Conservation (phyloP, 1,140 invertebrate species). For the Drosophila aff. region DNA sequence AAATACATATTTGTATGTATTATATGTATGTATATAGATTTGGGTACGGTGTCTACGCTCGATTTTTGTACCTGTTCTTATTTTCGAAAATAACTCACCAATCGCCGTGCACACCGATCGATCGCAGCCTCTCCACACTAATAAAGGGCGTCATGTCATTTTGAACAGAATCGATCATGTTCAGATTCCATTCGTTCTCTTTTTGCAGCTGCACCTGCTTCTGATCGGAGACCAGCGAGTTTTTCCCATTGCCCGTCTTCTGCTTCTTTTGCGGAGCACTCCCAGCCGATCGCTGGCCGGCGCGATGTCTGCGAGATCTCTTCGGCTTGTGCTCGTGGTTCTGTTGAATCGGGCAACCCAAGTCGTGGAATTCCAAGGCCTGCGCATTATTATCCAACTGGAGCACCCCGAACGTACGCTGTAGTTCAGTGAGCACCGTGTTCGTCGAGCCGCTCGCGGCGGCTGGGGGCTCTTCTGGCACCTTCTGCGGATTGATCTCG, state of each 20-base stretch:
- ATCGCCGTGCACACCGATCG: constrained; percentile 8
- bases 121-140: constrained; percentile 4
- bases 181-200: constrained; percentile 42
- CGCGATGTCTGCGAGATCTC: neutral
- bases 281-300: neutral
- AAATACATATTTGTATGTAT: too few relatives aligned
- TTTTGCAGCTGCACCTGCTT: constrained; percentile 39
- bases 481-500: neutral
- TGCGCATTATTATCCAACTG: constrained; percentile 25
- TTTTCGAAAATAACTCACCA: constrained; percentile 25
- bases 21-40: neutral
- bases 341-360: constrained; percentile 27
- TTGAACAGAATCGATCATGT: neutral
- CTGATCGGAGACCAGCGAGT: constrained; percentile 15
- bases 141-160: neutral
- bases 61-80: neutral
- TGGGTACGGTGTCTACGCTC: neutral
- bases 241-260: neutral
- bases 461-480: neutral
- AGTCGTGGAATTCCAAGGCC: constrained; percentile 54
- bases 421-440: constrained; percentile 33
- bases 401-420: constrained; percentile 27
- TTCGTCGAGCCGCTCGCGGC: too few relatives aligned
- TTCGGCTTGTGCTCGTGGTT: neutral
- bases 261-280: constrained; percentile 29